phyloP scores from a whole-genome alignment of 2,888 invertebrate genomes.

The Nudaria mundana region DNA sequence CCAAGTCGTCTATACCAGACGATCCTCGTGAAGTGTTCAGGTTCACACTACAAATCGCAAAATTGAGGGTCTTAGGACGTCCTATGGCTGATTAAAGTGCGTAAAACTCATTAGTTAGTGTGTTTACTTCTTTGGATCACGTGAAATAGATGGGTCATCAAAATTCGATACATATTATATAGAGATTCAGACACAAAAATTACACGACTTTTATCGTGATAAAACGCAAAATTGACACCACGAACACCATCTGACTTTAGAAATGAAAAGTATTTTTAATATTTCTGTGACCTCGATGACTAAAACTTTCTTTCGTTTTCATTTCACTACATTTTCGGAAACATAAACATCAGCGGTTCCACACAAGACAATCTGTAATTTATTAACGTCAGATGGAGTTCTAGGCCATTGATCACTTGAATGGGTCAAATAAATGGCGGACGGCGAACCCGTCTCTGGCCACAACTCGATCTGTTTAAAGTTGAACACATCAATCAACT shows the following conservation, averaged over 20 bases:
- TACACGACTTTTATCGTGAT: no score
- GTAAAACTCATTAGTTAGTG: no score
- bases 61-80: no score
- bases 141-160: no score
- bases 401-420: constrained; percentile 38
- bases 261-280: neutral
- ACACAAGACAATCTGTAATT: constrained; percentile 39
- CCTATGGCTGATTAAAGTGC: no score
- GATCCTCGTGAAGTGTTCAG: no score
- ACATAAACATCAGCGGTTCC: neutral
- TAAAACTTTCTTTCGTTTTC: neutral
- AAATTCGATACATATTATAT: no score
- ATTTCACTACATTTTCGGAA: neutral
- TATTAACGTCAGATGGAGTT: constrained; percentile 42
- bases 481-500: constrained; percentile 47
- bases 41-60: no score
- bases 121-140: no score
- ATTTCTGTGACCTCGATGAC: neutral
- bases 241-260: neutral
- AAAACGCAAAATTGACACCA: no score
- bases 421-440: constrained; percentile 30
- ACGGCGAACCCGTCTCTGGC: constrained; percentile 28
- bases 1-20: no score
- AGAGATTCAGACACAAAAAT: no score
- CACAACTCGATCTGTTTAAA: constrained; percentile 42